These are phyloP conservation scores for Speoplatyrhinus poulsoni DNA, from an alignment of 2,113 vertebrate genomes.

Conservation along the genomic window DNA sequence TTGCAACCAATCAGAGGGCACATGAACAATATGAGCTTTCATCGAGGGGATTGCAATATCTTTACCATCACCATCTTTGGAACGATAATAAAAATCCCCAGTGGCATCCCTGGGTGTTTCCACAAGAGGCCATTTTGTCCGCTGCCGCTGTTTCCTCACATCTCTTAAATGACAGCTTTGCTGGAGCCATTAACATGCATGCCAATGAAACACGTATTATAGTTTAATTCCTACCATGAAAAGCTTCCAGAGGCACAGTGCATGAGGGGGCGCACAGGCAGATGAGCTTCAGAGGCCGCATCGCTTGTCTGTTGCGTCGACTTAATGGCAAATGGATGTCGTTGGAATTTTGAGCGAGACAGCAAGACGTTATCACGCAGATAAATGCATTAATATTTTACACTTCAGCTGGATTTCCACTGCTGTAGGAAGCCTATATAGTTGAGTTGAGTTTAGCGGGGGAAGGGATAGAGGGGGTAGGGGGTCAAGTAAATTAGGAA, in stretches of 20 bases:
- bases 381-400: conserved; percentile 83
- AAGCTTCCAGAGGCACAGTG: conserved; percentile 72
- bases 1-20: conserved; percentile 64
- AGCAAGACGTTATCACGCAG: conserved; percentile 76
- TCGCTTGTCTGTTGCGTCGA: conserved; percentile 66
- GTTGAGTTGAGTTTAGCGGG: background rate
- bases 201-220: conserved; percentile 75
- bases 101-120: conserved; percentile 55
- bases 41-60: conserved; percentile 62
- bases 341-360: conserved; percentile 74
- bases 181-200: conserved; percentile 66
- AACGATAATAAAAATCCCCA: conserved; percentile 56
- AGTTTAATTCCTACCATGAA: conserved; percentile 78
- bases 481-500: conserved; percentile 74
- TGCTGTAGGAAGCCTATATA: conserved; percentile 50
- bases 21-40: conserved; percentile 60
- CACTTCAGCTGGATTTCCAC: conserved; percentile 69
- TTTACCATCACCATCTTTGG: conserved; percentile 61
- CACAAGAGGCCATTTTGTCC: conserved; percentile 71
- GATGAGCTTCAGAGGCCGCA: conserved; percentile 65
- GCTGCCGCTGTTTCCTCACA: conserved; percentile 58
- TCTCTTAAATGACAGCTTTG: conserved; percentile 73
- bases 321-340: conserved; percentile 78
- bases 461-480: conserved; percentile 42
- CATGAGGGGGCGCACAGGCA: conserved; percentile 48